A percentile compares a stretch with the other conserved stretches of the same genome.
Conservation (phyloP, 2,113 vertebrate genomes). For the Danionella cerebrum region DNA sequence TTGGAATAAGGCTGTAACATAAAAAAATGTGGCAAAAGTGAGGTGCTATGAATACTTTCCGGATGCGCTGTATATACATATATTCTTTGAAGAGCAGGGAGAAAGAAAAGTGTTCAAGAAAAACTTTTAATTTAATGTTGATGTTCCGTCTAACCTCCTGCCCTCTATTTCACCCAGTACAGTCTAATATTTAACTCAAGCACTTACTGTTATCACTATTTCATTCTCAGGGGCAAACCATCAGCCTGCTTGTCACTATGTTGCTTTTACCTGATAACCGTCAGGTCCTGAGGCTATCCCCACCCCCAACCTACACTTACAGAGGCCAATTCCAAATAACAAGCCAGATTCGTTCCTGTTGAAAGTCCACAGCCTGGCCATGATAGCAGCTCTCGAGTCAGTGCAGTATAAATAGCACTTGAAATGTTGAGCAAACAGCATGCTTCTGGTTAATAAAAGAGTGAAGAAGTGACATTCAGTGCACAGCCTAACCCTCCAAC, state of each 20-base stretch:
- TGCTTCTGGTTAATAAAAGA: constrained; percentile 46
- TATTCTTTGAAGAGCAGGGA: no score
- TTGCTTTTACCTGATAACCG: constrained; percentile 25
- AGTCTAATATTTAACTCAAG: constrained; percentile 20
- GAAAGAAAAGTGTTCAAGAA: no score
- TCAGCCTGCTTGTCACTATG: constrained; percentile 18
- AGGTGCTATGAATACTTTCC: no score
- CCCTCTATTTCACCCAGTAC: constrained; percentile 16
- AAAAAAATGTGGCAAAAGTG: no score
- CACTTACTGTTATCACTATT: constrained; percentile 15
- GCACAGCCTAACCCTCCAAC: neutral
- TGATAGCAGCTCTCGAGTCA: neutral
- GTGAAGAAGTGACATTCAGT: constrained; percentile 36
- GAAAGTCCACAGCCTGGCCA: constrained; percentile 26
- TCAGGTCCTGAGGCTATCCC: constrained; percentile 8
- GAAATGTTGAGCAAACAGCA: constrained; percentile 35
- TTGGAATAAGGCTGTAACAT: no score
- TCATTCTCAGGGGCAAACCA: constrained; percentile 22
- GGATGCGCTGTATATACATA: no score
- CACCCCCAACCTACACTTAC: constrained; percentile 31
- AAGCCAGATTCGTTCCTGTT: constrained; percentile 44
- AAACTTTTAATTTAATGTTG: neutral
- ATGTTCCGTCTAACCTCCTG: neutral
- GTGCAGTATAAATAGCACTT: constrained; percentile 50
- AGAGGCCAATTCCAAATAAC: constrained; percentile 38